Base-by-base conservation (phyloP, 2,888 invertebrate species). In the Antitype chi region DNA sequence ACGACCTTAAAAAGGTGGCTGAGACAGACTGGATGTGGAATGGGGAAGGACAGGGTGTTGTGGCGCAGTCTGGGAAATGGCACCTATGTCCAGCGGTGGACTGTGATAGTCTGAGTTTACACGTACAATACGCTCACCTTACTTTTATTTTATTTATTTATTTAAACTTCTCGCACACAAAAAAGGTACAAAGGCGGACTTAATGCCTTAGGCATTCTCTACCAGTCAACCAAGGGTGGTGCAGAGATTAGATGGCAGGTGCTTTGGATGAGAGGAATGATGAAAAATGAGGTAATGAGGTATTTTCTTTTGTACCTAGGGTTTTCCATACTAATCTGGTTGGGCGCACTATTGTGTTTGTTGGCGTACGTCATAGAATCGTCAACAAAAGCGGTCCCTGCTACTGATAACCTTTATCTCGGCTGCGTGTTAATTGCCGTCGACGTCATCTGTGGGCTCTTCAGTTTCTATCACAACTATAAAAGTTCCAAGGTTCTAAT, bases 391-490 rank as follows among this genome's bases (percentile, higher is more conserved):
- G 98, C 99, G 93, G 98, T 99, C 92, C 98, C 99, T 80, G 98
- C 98, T 91, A 98, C 98, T 93, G 99, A 99, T 97, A 99, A 99
- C 97, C 97, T 99, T 91, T 99, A 99, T 97, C 97, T 99, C 91
- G 99, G 99, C 94, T 98, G 98, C 94, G 98, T 99, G 92, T 97
- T 99, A 94, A 98, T 99, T 90, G 98, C 97, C 93, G 99, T 99
- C 91, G 99, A 99, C 92, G 97, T 99, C 93, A 98, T 99, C 88
- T 99, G 99, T 94, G 99, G 99, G 92, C 98, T 99, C 94, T 99
- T 99, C 97, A 99, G 99, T 91, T 99, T 99, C 97, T 99, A 99
- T 96, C 99, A 99, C 97, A 99, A 99, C 96, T 99, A 98, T 94
- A 99, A 99, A 97, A 99, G 99, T 95, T 99, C 99, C 89, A 98